Evolutionary conservation across 2,113 vertebrate species (phyloP).

Genomic region (Raja brachyura): DNA sequence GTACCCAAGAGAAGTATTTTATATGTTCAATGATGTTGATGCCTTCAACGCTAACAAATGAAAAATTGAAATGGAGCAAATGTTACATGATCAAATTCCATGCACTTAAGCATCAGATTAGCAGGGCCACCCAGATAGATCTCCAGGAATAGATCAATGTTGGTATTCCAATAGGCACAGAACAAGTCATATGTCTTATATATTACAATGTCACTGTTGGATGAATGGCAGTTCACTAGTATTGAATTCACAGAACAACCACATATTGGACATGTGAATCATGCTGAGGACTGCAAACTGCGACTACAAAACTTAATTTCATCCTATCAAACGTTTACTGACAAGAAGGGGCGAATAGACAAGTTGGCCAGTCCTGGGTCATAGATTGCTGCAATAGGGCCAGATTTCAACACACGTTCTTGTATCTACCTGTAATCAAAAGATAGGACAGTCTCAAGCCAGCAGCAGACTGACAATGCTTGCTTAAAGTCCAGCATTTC

Average conservation of each 20-base stretch:
- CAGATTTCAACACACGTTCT: background rate
- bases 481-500: too few species aligned
- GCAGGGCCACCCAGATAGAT: background rate
- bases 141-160: background rate
- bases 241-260: background rate
- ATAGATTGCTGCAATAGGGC: background rate
- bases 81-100: background rate
- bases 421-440: background rate
- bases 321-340: background rate
- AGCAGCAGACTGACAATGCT: too few species aligned
- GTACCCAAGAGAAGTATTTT: background rate
- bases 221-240: background rate
- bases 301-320: background rate
- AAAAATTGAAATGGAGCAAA: background rate
- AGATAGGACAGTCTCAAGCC: too few species aligned
- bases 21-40: background rate
- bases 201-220: background rate
- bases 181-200: background rate
- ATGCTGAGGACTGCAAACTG: background rate
- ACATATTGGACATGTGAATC: background rate
- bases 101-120: background rate
- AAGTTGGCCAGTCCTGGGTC: background rate
- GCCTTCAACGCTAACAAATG: background rate
- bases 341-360: background rate
- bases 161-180: background rate